Conservation (phyloP, 2,113 vertebrate species). For the Andinoacara biseriatus region DNA sequence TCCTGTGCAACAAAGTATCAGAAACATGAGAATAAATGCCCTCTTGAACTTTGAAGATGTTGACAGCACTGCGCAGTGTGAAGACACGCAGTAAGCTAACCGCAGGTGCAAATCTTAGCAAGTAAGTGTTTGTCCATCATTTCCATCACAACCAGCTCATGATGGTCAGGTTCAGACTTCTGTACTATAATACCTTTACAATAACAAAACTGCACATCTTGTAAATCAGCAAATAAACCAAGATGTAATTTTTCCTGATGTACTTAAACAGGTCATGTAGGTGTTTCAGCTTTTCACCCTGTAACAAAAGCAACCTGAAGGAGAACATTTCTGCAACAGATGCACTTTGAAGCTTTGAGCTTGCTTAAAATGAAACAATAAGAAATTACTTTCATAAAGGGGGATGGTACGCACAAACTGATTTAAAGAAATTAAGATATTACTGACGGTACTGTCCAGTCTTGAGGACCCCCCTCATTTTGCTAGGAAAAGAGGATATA, state of each 20-base stretch:
- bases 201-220: not conserved
- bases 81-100: slow-evolving; percentile 16
- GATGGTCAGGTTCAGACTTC: not conserved
- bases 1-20: not conserved
- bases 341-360: not conserved
- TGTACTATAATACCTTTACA: not conserved
- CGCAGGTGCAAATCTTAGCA: slow-evolving; percentile 22
- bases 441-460: no score
- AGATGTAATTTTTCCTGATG: not conserved
- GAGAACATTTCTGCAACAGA: not conserved
- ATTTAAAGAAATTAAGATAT: no score
- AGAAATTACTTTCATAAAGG: no score
- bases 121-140: slow-evolving; percentile 7
- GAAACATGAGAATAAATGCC: not conserved
- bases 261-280: no score
- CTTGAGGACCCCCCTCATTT: no score
- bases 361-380: no score
- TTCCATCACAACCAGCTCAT: not conserved
- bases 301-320: not conserved
- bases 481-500: no score
- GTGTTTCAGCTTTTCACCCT: not conserved
- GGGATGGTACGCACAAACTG: no score
- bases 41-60: not conserved
- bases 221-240: not conserved
- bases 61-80: not conserved